Base-by-base conservation (phyloP, 2,888 invertebrate genomes). In the Stenichneumon culpator region DNA sequence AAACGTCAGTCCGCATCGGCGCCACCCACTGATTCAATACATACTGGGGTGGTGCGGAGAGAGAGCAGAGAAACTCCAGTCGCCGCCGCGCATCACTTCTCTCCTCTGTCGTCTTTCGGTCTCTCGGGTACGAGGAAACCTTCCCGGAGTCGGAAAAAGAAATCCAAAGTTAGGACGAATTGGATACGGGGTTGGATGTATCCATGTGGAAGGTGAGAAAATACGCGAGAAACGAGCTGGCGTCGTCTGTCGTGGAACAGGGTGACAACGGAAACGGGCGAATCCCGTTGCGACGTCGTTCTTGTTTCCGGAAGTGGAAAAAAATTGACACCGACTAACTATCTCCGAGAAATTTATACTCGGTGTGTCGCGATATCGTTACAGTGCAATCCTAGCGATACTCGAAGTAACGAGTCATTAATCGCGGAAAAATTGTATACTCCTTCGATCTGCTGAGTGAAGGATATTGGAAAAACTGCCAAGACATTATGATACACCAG, bases 1-100 rank as follows among this genome's bases (percentile, higher is more conserved):
- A 89, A 88, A 87, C 75, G 87, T 87, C 89, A 86, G 75, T 84
- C 79, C 86, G 72, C 77, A 84, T 87, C 82, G 83, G 84, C 57
- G 75, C 79, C 86, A 83, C 81, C 77, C 50, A 28, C 83, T 84
- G 86, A 88, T 86, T 87, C 87, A 87, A 87, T 89, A 87, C 81
- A 84, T 67, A 72, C 67, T 81, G 73, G 52, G 67, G 70, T 63
- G 77, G 9, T 22, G 52, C 11, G 39, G 44, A 68, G 22, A 16
- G 22, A 36, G 28, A 63, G 28, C 2, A 19, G 5, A n/a, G 39
- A 9, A 47, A n/a, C 28, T 57, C 22, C 22, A 60, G 5, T 63
- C 52, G 69, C 22, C 3, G 19, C 39, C n/a, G 28, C 68, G 19
- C 44, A 60, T 68, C 44, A 39, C 36, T 25, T 54, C 36, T 60